A percentile compares a stretch with the other conserved stretches of the same genome.
Evolutionary conservation across 1,140 invertebrate species (phyloP).

Genomic region (Amyelois transitella): DNA sequence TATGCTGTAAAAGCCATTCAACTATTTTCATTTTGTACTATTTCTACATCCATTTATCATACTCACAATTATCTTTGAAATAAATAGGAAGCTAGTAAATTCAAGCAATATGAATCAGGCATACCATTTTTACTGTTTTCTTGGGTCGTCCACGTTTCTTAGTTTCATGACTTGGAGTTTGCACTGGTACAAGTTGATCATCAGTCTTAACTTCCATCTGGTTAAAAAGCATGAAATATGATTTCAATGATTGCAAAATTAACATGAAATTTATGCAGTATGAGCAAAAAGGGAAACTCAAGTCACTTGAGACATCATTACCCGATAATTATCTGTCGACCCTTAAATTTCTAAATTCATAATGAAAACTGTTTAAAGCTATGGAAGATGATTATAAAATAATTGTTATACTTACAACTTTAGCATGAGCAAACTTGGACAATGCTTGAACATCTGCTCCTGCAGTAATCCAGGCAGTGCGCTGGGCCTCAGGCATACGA

Average conservation of each 20-base stretch:
- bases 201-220: slow-evolving; percentile 68
- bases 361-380: not conserved
- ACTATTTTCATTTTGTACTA: too few relatives aligned
- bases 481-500: slow-evolving; percentile 81
- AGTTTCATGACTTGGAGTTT: slow-evolving; percentile 28
- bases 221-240: too few relatives aligned
- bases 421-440: slow-evolving; percentile 70
- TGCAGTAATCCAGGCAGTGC: slow-evolving; percentile 85
- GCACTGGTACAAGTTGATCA: slow-evolving; percentile 57
- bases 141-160: slow-evolving; percentile 56
- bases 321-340: too few relatives aligned
- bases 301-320: too few relatives aligned
- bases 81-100: not conserved
- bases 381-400: not conserved
- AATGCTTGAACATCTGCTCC: slow-evolving; percentile 83
- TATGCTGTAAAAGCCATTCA: too few relatives aligned
- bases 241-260: too few relatives aligned
- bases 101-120: too few relatives aligned
- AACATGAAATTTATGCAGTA: too few relatives aligned
- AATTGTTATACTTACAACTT: slow-evolving; percentile 55
- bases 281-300: too few relatives aligned
- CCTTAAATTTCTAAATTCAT: not conserved
- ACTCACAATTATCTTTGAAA: not conserved
- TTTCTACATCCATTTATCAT: too few relatives aligned
- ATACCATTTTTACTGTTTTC: slow-evolving; percentile 42